Percentiles rank a stretch among this genome's conserved stretches.
These are phyloP conservation scores for Fragariocoptes setiger DNA, from an alignment of 1,140 invertebrate genomes.

Conservation along the genomic window DNA sequence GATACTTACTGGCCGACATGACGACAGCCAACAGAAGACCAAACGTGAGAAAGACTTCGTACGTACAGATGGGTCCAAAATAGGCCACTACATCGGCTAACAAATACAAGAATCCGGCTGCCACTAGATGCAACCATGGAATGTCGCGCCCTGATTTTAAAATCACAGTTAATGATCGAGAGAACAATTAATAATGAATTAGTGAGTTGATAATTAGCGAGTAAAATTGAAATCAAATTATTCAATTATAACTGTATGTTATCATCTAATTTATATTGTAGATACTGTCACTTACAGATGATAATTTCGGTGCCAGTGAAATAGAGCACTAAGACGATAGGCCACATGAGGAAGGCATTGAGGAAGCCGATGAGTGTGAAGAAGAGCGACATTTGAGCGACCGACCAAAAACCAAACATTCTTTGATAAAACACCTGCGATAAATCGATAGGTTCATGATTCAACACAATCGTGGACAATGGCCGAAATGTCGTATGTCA, in stretches of 20 bases:
- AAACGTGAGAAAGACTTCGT: slow-evolving; percentile 65
- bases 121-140: slow-evolving; percentile 11
- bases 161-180: too few relatives aligned
- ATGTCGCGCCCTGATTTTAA: slow-evolving; percentile 7
- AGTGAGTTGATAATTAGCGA: neutral
- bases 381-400: slow-evolving; percentile 52
- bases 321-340: slow-evolving; percentile 43
- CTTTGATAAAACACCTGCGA: slow-evolving; percentile 52
- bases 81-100: slow-evolving; percentile 62
- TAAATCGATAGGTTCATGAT: neutral
- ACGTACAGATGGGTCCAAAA: slow-evolving; percentile 58
- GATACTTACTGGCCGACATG: slow-evolving; percentile 44
- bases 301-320: slow-evolving; percentile 47
- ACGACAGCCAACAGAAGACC: slow-evolving; percentile 65
- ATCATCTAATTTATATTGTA: too few relatives aligned
- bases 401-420: slow-evolving; percentile 56
- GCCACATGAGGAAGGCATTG: slow-evolving; percentile 52
- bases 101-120: slow-evolving; percentile 16
- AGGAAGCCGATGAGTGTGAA: slow-evolving; percentile 52
- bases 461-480: too few relatives aligned
- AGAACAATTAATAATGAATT: neutral
- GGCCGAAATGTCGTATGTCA: too few relatives aligned
- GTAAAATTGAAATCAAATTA: neutral
- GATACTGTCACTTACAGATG: slow-evolving; percentile 20
- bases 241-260: too few relatives aligned